Evolutionary conservation across 2,888 invertebrate species (phyloP), one percentile per base, ranked within the genome.

Genomic region (Polydrusus cervinus): DNA sequence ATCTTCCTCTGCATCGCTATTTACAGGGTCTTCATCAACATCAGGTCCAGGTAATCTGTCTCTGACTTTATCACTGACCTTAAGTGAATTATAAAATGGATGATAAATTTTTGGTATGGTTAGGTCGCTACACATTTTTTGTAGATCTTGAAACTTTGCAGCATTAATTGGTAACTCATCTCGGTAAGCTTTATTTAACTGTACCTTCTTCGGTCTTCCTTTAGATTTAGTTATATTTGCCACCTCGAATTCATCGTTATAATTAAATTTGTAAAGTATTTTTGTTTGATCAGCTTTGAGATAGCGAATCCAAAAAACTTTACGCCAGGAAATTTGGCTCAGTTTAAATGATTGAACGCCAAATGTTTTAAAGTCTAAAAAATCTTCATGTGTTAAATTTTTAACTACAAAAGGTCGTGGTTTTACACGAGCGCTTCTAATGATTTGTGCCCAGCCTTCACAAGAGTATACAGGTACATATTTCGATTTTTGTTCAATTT

Each of bases 401-500:
- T 18, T 53, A 11, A 55, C 57, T 55, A 14, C 57, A 18, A 53
- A 55, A 55, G 57, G 57, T 14, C 18, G 16, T 55, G 47, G 14
- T n/a, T n/a, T 13, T n/a, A 47, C 47, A n/a, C 38, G 72, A 38
- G 79, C 69, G 60, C 62, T 49, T 78, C 79, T 51, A 40, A 80
- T 80, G 16, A 78, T 16, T 71, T 81, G 78, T 10, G 79, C 76
- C 78, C 80, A 78, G 2, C 72, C 80, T 64, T 83, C 82, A 61
- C 80, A 80, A 16, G 77, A 80, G 65, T 82, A 83, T 10, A 82
- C 79, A 13, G 82, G 79, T 61, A 79, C 76, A 65, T 79, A 76
- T 70, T 82, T 82, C 16, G 76, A 62, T 75, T 82, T 83, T 40
- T 68, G 60, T 78, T 82, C 81, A 61, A 81, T 81, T 79, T 81